These are phyloP conservation scores for Orchesella flavescens DNA, from an alignment of 2,888 invertebrate species.

Conservation along the genomic window DNA sequence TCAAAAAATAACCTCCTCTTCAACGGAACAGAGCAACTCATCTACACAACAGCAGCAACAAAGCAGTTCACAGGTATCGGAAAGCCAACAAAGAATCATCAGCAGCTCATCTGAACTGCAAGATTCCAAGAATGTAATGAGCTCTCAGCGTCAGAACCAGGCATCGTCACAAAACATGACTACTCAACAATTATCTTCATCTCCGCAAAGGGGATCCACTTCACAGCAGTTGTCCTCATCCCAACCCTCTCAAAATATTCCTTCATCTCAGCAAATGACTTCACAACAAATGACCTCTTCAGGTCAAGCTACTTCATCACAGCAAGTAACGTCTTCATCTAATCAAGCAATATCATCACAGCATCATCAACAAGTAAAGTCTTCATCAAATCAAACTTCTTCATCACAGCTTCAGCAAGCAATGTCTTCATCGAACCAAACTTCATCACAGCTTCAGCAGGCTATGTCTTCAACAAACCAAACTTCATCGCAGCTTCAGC, in stretches of 20 bases:
- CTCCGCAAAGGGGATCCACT: neutral
- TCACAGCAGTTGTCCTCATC: neutral
- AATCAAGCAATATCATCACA: neutral
- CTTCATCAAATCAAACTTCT: neutral
- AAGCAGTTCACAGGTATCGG: neutral
- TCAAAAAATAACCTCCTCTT: constrained; percentile 15
- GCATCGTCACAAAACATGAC: constrained; percentile 8
- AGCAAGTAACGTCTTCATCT: neutral
- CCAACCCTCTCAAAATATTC: constrained; percentile 14
- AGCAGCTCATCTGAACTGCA: constrained; percentile 11
- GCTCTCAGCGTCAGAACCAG: constrained; percentile 3
- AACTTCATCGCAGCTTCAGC: constrained; percentile 4
- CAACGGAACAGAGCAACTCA: constrained; percentile 14
- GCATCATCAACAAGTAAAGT: no score
- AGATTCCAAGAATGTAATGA: constrained; percentile 13
- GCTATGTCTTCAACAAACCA: constrained; percentile 29
- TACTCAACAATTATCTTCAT: constrained; percentile 12
- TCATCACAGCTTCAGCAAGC: no score
- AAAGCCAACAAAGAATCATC: constrained; percentile 16
- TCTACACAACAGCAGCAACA: constrained; percentile 16
- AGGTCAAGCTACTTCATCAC: constrained; percentile 5
- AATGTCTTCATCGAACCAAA: no score
- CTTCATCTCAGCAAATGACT: neutral
- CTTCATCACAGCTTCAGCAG: constrained; percentile 38
- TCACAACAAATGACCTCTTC: constrained; percentile 31